Conservation (phyloP, 1,140 invertebrate species). For the Drosophila arizonae region DNA sequence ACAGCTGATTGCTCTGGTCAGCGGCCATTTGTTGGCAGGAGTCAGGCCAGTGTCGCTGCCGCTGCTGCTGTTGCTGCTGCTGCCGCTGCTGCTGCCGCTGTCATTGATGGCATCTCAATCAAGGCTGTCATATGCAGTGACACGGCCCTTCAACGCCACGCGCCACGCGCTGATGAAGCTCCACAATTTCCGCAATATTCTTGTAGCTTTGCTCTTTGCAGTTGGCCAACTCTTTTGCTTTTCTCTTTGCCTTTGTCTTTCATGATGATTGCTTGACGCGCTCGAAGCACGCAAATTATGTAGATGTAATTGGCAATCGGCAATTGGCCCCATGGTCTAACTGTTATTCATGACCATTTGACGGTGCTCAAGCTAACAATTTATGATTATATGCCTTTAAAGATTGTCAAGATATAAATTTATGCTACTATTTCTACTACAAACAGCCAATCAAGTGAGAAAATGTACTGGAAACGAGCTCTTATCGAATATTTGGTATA, state of each 20-base stretch:
- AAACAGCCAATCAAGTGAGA: neutral
- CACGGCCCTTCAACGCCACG: constrained; percentile 42
- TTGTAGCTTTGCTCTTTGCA: neutral
- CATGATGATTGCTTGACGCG: constrained; percentile 20
- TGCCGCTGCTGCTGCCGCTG: constrained; percentile 43
- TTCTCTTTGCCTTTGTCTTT: constrained; percentile 17
- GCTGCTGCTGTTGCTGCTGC: neutral
- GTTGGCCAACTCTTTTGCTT: constrained; percentile 18
- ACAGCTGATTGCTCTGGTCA: constrained; percentile 17
- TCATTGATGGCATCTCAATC: constrained; percentile 74
- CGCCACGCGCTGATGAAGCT: constrained; percentile 26
- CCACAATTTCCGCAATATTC: neutral
- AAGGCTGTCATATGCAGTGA: constrained; percentile 73
- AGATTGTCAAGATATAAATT: neutral
- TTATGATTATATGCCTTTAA: constrained; percentile 16
- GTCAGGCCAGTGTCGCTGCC: neutral
- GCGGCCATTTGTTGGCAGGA: constrained; percentile 36
- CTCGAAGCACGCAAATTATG: constrained; percentile 67
- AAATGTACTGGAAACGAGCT: too few species aligned
- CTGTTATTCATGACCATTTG: constrained; percentile 29
- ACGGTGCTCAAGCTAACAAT: constrained; percentile 26
- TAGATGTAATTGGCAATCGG: constrained; percentile 62
- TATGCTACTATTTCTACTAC: neutral
- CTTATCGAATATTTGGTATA: too few species aligned
- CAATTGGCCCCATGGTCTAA: constrained; percentile 33